These are phyloP conservation scores for Apis dorsata DNA, from an alignment of 1,140 invertebrate genomes.

Conservation along the genomic window DNA sequence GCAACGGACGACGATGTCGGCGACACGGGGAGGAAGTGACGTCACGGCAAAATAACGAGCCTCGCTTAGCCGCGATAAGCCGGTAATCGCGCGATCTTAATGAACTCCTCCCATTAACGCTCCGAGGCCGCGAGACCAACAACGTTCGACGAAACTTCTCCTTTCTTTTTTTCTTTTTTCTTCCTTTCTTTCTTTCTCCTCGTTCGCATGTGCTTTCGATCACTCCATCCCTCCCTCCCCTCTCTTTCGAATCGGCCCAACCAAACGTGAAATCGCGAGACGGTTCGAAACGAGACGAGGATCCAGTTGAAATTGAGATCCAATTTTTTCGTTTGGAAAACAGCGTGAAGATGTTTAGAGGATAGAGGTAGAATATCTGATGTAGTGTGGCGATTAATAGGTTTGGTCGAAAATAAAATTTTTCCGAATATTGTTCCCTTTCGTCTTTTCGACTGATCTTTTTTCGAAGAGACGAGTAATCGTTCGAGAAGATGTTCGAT, in stretches of 20 bases:
- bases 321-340: too few species aligned
- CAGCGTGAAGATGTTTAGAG: too few species aligned
- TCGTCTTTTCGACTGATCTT: too few species aligned
- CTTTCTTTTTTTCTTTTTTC: conserved; percentile 30
- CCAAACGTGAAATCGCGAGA: background rate
- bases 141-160: conserved; percentile 61
- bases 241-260: background rate
- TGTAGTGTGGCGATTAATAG: too few species aligned
- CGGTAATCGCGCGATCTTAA: conserved; percentile 73
- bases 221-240: background rate
- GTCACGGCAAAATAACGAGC: conserved; percentile 73
- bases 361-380: too few species aligned
- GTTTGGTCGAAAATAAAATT: too few species aligned
- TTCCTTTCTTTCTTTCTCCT: conserved; percentile 4
- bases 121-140: conserved; percentile 63
- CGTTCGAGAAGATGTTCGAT: too few species aligned
- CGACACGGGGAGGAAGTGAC: conserved; percentile 71
- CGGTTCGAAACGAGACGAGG: background rate
- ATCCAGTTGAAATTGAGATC: too few species aligned
- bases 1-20: conserved; percentile 34
- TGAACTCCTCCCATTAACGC: conserved; percentile 74
- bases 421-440: too few species aligned
- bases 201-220: conserved; percentile 14
- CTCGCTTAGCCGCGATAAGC: conserved; percentile 68
- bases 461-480: too few species aligned